Evolutionary conservation across 2,797 vertebrate species (phyloP).

Genomic region (Selene dorsalis): DNA sequence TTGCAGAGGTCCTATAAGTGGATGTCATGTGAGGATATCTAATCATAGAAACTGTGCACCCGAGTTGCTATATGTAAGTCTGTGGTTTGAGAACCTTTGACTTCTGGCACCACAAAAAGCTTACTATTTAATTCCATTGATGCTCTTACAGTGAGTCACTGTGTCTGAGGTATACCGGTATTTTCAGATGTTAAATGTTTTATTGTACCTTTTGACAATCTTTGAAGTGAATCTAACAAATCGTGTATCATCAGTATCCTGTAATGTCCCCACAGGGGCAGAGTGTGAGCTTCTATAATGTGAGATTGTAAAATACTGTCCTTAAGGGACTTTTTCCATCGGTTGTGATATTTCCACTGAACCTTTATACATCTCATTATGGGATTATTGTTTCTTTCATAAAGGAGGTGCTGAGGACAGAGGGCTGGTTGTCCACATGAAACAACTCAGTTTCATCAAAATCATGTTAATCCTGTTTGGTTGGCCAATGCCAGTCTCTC

Average conservation of each 20-base stretch:
- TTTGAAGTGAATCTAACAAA: background rate
- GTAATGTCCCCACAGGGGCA: background rate
- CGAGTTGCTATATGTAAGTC: constrained; percentile 5
- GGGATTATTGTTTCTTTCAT: constrained; percentile 6
- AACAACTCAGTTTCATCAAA: constrained; percentile 43
- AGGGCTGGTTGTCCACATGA: constrained; percentile 7
- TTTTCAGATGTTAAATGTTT: background rate
- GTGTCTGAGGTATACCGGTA: background rate
- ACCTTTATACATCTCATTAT: constrained; percentile 10
- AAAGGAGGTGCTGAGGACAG: constrained; percentile 1
- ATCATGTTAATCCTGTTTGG: constrained; percentile 61
- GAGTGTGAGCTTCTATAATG: background rate
- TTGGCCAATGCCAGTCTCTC: constrained; percentile 17
- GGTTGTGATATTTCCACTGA: constrained; percentile 7
- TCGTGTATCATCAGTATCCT: background rate
- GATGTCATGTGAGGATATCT: constrained; percentile 18
- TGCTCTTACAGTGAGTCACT: background rate
- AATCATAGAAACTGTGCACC: background rate
- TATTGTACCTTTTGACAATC: background rate
- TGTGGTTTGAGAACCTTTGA: background rate
- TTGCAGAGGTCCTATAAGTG: constrained; percentile 13
- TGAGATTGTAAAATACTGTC: background rate
- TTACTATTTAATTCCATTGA: background rate
- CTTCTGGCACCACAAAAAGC: background rate
- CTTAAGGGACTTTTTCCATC: background rate